A percentile compares a stretch with the other conserved stretches of the same genome.
Evolutionary conservation across 2,113 vertebrate species (phyloP).

Genomic region (Notarius quadriscutis): DNA sequence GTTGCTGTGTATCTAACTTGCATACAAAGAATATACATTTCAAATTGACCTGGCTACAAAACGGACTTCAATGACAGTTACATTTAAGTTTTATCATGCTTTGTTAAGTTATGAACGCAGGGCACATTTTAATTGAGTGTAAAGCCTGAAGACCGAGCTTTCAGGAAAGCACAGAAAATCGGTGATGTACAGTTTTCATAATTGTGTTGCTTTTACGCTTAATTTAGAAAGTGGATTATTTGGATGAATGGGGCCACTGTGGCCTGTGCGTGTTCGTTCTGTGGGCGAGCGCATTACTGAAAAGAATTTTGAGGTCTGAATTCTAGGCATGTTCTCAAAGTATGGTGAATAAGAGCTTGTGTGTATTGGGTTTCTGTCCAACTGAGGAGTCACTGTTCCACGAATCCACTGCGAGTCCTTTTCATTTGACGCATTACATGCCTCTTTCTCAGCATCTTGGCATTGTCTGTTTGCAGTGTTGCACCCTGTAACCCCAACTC

Average conservation of each 20-base stretch:
- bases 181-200: neutral
- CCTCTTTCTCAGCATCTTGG: constrained; percentile 12
- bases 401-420: constrained; percentile 30
- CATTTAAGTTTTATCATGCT: neutral
- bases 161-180: neutral
- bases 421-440: constrained; percentile 51
- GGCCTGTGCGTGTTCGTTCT: constrained; percentile 12
- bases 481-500: constrained; percentile 41
- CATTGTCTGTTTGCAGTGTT: constrained; percentile 25
- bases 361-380: constrained; percentile 19
- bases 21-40: no score
- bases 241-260: constrained; percentile 31
- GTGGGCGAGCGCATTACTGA: constrained; percentile 41
- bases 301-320: constrained; percentile 28
- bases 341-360: constrained; percentile 48
- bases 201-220: constrained; percentile 40
- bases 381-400: constrained; percentile 38
- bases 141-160: neutral
- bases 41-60: neutral
- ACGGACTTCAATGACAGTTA: neutral
- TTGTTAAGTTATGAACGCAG: neutral
- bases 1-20: no score
- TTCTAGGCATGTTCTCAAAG: constrained; percentile 14
- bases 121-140: neutral
- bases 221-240: constrained; percentile 31